Conservation (phyloP, 2,113 vertebrate genomes). For the Halcyon senegalensis region DNA sequence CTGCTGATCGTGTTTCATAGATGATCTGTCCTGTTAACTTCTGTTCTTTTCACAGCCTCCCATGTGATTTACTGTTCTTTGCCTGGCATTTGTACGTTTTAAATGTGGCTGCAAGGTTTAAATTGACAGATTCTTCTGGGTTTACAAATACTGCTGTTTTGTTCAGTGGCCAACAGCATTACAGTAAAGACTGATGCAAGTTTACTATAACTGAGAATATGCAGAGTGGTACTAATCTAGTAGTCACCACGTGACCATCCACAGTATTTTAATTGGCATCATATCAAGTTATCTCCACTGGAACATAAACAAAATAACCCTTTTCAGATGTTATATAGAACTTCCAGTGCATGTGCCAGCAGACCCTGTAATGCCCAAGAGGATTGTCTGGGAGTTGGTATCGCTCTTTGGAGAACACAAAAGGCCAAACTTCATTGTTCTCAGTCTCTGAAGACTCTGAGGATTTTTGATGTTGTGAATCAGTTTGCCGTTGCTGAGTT, state of each 20-base stretch:
- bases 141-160: background rate
- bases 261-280: background rate
- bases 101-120: background rate
- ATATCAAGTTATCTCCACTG: slow-evolving; percentile 19
- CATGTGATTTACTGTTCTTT: background rate
- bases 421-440: background rate
- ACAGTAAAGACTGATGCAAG: background rate
- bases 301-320: slow-evolving; percentile 46
- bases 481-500: background rate
- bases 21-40: background rate
- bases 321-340: background rate
- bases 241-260: background rate
- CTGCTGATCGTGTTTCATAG: background rate
- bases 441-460: background rate
- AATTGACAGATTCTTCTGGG: background rate
- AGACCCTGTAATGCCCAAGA: background rate
- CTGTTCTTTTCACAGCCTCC: background rate
- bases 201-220: background rate
- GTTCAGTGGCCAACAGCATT: background rate
- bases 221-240: background rate
- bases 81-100: background rate
- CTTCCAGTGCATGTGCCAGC: background rate
- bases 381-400: background rate
- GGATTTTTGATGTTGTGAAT: background rate
- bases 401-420: background rate